A percentile compares a stretch with the other conserved stretches of the same genome.
phyloP scores from a whole-genome alignment of 1,140 invertebrate species.

The Ceratosolen fusciceps region DNA sequence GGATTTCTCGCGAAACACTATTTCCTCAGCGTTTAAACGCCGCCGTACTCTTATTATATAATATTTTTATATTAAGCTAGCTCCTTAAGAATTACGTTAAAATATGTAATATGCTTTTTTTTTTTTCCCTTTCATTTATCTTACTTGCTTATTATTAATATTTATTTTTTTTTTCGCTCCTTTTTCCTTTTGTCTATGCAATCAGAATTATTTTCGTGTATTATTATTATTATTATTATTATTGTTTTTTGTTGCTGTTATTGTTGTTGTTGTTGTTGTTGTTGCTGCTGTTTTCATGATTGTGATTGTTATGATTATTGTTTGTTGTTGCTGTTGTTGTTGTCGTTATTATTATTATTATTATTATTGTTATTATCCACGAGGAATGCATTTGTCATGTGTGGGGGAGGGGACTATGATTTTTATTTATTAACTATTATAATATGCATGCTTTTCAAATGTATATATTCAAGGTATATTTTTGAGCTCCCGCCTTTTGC shows the following conservation, averaged over 20 bases:
- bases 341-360: too few relatives aligned
- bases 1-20: neutral
- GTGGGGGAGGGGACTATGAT: neutral
- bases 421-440: neutral
- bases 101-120: constrained; percentile 20
- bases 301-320: too few relatives aligned
- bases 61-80: neutral
- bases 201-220: constrained; percentile 25
- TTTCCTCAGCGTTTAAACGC: neutral
- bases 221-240: too few relatives aligned
- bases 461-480: neutral
- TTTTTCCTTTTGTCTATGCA: neutral
- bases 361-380: too few relatives aligned
- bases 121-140: neutral
- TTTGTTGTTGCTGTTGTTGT: too few relatives aligned
- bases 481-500: neutral
- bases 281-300: too few relatives aligned
- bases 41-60: neutral
- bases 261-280: too few relatives aligned
- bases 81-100: neutral
- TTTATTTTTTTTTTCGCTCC: neutral
- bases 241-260: too few relatives aligned
- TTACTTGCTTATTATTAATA: too few relatives aligned
- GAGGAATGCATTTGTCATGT: constrained; percentile 34
- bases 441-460: neutral